Percentiles rank a stretch among this genome's conserved stretches.
Conservation (phyloP, 2,113 vertebrate species). For the Oxyruncus cristatus region DNA sequence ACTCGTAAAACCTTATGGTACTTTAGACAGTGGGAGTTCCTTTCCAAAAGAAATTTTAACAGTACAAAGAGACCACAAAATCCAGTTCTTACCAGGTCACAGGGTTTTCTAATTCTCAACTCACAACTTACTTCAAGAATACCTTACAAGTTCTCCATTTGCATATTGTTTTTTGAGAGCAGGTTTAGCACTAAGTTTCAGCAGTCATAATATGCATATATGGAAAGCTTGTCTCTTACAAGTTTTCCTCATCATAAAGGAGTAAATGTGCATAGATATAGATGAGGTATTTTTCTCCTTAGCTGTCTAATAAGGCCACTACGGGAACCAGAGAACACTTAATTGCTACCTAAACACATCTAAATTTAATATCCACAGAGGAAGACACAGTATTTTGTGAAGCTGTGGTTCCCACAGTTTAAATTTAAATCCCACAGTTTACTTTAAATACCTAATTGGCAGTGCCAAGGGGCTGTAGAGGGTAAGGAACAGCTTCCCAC, state of each 20-base stretch:
- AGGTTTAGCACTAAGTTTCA: conserved; percentile 30
- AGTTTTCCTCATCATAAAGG: background rate
- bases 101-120: conserved; percentile 53
- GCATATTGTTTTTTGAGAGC: background rate
- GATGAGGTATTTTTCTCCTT: background rate
- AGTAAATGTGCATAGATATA: background rate
- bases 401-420: background rate
- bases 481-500: background rate
- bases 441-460: background rate
- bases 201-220: background rate
- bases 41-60: conserved; percentile 68
- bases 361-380: background rate
- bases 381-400: background rate
- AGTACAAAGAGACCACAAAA: conserved; percentile 70
- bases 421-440: too few species aligned
- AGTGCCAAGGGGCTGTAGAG: background rate
- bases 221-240: background rate
- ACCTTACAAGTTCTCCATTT: conserved; percentile 10
- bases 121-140: background rate
- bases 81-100: conserved; percentile 45
- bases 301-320: background rate
- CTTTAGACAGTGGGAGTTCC: conserved; percentile 64
- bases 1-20: conserved; percentile 72
- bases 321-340: background rate
- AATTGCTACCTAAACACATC: background rate